Evolutionary conservation across 2,888 invertebrate genomes (phyloP), one percentile per base, ranked within the genome.

Genomic region (Lutraria lutraria): DNA sequence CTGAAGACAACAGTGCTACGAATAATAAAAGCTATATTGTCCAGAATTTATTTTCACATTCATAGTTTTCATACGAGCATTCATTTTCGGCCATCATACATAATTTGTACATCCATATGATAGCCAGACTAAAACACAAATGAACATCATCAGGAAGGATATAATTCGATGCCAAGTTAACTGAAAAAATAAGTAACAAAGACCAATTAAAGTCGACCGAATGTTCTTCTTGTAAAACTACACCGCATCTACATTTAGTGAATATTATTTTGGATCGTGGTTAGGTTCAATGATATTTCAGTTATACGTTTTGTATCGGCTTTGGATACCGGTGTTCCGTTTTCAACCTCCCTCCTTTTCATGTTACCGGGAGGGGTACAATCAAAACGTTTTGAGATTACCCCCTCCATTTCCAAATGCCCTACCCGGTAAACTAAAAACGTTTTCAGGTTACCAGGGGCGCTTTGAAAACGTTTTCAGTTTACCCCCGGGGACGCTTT

Each of bases 51-150:
- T 92, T 92, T n/a, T 72, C 76, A 21, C 63, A 53, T 19, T 85
- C 60, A 34, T 88, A 56, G 19, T 83, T 63, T 8, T 81, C 81
- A 53, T 92, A 92, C 0, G 92, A 90, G 79, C 92, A 92, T 3
- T 63, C 80, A 15, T 29, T 72, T 6, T 88, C 87, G 0, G 84
- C 52, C 81, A 82, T 85, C n/a, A 90, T 53, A 83, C 92, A 92
- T 31, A 92, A 68, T 16, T 90, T 90, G 25, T 92, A 90, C 89
- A 90, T 92, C 92, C 92, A 92, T 31, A 92, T 43, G 16, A 90
- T 87, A 15, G 92, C 90, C 3, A 92, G 60, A 0, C 90, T 87
- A 31, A 89, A 6, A 92, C 81, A 25, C 86, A 88, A 19, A 56
- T 76, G 68, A 92, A 87, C 21, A 90, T 88, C 88, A 90, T 88